A percentile compares a stretch with the other conserved stretches of the same genome.
Evolutionary conservation across 2,797 vertebrate species (phyloP).

Genomic region (Arnoldichthys spilopterus): DNA sequence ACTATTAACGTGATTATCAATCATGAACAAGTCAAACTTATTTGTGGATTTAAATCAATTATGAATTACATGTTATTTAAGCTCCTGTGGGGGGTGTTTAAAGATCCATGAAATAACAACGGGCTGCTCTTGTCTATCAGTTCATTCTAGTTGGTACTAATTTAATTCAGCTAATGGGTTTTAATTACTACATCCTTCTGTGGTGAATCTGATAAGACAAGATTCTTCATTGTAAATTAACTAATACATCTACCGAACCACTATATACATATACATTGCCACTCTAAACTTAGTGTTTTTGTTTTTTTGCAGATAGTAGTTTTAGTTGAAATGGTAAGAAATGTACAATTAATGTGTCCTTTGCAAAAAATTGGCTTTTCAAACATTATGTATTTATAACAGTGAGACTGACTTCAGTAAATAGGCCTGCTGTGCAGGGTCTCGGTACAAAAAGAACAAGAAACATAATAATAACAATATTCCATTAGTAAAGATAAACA

Average conservation of each 20-base stretch:
- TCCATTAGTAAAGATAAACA: neutral
- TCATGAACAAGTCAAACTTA: constrained; percentile 94
- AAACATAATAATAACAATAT: constrained; percentile 9
- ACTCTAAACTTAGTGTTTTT: too few relatives aligned
- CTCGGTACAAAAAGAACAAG: constrained; percentile 46
- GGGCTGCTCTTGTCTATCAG: constrained; percentile 56
- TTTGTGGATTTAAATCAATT: constrained; percentile 97
- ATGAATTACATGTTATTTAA: constrained; percentile 83
- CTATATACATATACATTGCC: too few relatives aligned
- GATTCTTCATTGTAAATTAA: neutral
- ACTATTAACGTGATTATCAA: constrained; percentile 99
- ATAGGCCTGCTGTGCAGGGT: neutral
- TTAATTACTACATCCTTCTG: constrained; percentile 68
- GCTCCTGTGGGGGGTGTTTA: constrained; percentile 83
- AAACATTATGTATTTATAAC: too few relatives aligned
- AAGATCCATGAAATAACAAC: constrained; percentile 90
- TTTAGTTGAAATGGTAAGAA: too few relatives aligned
- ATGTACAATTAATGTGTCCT: too few relatives aligned
- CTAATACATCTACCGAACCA: neutral
- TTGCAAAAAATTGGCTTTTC: too few relatives aligned
- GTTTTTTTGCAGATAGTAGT: neutral
- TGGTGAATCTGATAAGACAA: constrained; percentile 6
- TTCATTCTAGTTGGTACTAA: constrained; percentile 71
- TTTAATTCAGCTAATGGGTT: constrained; percentile 72
- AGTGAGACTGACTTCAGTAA: neutral